Evolutionary conservation across 2,888 invertebrate species (phyloP).

Genomic region (Myopa testacea): DNA sequence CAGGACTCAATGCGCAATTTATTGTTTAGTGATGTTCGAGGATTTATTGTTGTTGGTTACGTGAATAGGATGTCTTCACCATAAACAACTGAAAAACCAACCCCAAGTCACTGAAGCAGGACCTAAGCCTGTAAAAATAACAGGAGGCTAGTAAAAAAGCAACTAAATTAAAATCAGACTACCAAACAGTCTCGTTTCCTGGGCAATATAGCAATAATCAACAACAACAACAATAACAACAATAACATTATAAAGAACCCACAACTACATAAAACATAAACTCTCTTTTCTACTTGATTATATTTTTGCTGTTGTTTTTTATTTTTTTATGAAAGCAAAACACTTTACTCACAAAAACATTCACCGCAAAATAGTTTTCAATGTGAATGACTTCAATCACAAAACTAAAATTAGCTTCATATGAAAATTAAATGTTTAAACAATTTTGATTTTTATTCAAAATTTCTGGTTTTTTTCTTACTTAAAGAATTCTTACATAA

Average conservation of each 20-base stretch:
- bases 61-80: neutral
- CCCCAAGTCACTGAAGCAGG: no score
- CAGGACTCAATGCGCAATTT: no score
- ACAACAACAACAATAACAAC: slow-evolving; percentile 20
- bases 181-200: slow-evolving; percentile 14
- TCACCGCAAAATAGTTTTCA: slow-evolving; percentile 24
- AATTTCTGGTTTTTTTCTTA: slow-evolving; percentile 41
- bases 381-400: slow-evolving; percentile 38
- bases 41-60: neutral
- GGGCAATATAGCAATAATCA: neutral
- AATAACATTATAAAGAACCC: slow-evolving; percentile 3
- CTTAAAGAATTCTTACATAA: slow-evolving; percentile 11
- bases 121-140: neutral
- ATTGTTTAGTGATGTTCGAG: no score
- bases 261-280: neutral
- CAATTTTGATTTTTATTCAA: slow-evolving; percentile 45
- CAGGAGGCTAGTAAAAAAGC: neutral
- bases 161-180: neutral
- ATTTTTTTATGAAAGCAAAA: no score
- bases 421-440: slow-evolving; percentile 45
- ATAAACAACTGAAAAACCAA: neutral
- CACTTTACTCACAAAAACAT: neutral
- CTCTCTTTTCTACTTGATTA: no score
- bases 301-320: no score
- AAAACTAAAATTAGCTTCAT: slow-evolving; percentile 44